Evolutionary conservation across 2,888 invertebrate genomes (phyloP), one percentile per base, ranked within the genome.

Genomic region (Alviniconcha strummeri): DNA sequence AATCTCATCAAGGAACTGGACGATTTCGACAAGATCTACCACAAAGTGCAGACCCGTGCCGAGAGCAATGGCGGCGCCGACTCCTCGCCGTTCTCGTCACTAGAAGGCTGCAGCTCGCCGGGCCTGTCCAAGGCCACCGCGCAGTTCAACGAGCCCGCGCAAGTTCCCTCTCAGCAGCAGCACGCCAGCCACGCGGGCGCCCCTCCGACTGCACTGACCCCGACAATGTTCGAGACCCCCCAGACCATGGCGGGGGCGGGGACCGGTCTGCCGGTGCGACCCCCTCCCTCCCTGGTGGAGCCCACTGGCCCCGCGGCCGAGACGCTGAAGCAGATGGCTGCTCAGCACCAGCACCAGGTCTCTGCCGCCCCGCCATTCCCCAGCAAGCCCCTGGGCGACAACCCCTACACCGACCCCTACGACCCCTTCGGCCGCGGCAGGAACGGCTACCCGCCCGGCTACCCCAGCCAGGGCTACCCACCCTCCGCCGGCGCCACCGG

Each of bases 291-390:
- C 15, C 87, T 90, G 81, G 86, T 90, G 56, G 91, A 92, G 84
- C 83, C 87, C 54, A 90, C 92, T 15, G 97, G 97, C 85, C 97
- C 98, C 55, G 98, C 98, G 0, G 98, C 98, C 80, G 98, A 98
- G 94, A 98, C 98, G 0, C 95, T 98, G 82, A 98, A 98, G 93
- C 98, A 98, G 92, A 98, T 98, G 98, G 98, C 98, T 71, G 98
- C 98, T 93, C 98, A 98, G 94, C 98, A 98, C 94, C 98, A 98
- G 94, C 97, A 97, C 94, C 91, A 92, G 85, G 80, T 74, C 55
- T 85, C 85, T 7, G 75, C 83, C 13, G 79, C 69, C 8, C 80
- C 82, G 5, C 76, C 75, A 9, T 76, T 57, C 54, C 84, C 83
- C 54, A 87, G 87, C 55, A 85, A 91, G 91, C 92, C 90, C 91